Percentiles rank a stretch among this genome's conserved stretches.
These are phyloP conservation scores for Danio jaintianensis DNA, from an alignment of 2,797 vertebrate species.

Conservation along the genomic window DNA sequence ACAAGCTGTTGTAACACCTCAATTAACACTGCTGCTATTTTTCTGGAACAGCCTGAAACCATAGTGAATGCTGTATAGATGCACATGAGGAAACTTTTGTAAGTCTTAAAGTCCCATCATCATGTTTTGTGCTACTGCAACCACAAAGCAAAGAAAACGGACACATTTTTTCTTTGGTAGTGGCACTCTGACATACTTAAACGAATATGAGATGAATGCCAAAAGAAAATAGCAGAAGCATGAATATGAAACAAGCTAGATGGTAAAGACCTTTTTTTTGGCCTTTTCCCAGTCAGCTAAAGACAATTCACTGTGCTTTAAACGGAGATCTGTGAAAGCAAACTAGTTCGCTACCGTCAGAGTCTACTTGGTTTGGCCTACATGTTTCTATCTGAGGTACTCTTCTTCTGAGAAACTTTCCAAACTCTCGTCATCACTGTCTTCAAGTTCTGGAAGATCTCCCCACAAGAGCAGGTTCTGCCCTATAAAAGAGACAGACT, in stretches of 20 bases:
- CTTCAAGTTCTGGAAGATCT: conserved; percentile 91
- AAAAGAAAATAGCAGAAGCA: conserved; percentile 28
- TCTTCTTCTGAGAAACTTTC: conserved; percentile 87
- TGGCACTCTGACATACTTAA: conserved; percentile 1
- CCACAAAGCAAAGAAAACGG: conserved; percentile 21
- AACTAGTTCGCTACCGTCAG: conserved; percentile 26
- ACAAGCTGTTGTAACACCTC: conserved; percentile 1
- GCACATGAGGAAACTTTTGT: conserved; percentile 5
- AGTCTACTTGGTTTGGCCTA: conserved; percentile 24
- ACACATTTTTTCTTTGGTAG: conserved; percentile 43
- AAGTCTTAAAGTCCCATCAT: background rate
- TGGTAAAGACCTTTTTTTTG: background rate
- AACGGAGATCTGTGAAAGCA: conserved; percentile 15
- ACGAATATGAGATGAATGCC: background rate
- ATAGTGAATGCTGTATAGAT: background rate
- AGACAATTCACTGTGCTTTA: conserved; percentile 35
- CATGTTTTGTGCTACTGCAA: conserved; percentile 3
- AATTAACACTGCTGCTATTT: conserved; percentile 2
- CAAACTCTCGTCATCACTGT: conserved; percentile 83
- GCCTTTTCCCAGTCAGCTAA: conserved; percentile 16
- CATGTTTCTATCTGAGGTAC: conserved; percentile 84
- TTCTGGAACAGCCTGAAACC: background rate
- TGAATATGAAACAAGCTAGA: conserved; percentile 3
- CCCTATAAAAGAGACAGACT: conserved; percentile 74
- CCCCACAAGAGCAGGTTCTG: conserved; percentile 93